Conservation (phyloP, 2,888 invertebrate species). For the Timema podura region DNA sequence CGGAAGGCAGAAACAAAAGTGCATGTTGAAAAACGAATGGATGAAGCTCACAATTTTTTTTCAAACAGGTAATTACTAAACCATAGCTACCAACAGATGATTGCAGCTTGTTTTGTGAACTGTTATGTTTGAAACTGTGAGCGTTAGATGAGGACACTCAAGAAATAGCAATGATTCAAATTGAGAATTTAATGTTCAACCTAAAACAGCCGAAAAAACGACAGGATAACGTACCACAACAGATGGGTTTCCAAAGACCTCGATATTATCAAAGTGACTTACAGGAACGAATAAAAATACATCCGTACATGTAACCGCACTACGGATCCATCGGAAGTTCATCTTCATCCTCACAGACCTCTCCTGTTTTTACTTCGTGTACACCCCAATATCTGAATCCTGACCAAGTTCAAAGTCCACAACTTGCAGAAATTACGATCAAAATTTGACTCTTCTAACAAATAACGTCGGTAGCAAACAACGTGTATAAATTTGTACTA, state of each 20-base stretch:
- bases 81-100: constrained; percentile 10
- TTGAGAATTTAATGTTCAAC: constrained; percentile 19
- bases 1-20: not conserved
- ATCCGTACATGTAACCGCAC: not conserved
- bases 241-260: constrained; percentile 8
- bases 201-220: constrained; percentile 11
- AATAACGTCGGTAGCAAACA: no score
- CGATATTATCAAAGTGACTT: not conserved
- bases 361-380: constrained; percentile 2
- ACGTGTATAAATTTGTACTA: no score
- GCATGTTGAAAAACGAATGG: not conserved
- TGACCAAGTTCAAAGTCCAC: not conserved
- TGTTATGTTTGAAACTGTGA: constrained; percentile 16
- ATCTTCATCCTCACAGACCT: constrained; percentile 4
- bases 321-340: not conserved
- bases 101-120: constrained; percentile 15
- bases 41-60: not conserved
- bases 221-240: not conserved
- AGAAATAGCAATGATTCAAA: constrained; percentile 19
- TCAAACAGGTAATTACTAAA: constrained; percentile 9
- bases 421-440: not conserved
- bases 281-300: not conserved
- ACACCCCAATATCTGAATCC: not conserved
- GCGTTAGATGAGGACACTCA: constrained; percentile 18
- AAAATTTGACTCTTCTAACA: no score